These are phyloP conservation scores for Dromiciops gliroides DNA, from an alignment of 2,113 vertebrate species.

Conservation along the genomic window DNA sequence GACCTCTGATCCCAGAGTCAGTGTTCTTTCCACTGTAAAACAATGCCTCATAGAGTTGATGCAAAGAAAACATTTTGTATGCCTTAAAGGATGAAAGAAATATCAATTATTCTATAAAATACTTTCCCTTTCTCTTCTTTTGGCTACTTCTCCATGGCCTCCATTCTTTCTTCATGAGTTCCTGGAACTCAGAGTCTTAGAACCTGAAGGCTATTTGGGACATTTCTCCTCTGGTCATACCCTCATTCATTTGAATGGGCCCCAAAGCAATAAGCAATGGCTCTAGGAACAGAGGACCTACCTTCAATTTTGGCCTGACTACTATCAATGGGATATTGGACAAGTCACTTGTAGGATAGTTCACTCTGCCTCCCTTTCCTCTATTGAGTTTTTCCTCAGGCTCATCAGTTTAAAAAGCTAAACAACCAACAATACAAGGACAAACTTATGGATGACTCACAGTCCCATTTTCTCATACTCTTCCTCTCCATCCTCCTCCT, in stretches of 20 bases:
- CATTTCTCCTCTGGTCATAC: neutral
- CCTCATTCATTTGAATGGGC: neutral
- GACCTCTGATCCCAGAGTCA: neutral
- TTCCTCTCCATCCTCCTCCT: neutral
- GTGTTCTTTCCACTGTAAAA: neutral
- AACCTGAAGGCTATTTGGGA: neutral
- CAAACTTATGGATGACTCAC: neutral
- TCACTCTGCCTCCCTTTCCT: neutral
- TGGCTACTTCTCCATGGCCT: neutral
- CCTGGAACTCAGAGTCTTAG: neutral
- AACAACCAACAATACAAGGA: neutral
- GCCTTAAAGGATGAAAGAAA: neutral
- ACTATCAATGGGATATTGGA: neutral
- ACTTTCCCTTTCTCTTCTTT: neutral
- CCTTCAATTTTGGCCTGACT: neutral
- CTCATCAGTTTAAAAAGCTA: neutral
- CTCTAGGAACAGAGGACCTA: neutral
- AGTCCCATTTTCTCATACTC: neutral
- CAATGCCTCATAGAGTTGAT: neutral
- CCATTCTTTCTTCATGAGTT: neutral
- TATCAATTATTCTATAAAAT: neutral
- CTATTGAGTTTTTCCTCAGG: neutral
- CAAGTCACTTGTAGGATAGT: neutral
- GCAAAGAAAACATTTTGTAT: neutral
- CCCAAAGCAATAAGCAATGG: neutral